Base-by-base conservation (phyloP, 2,888 invertebrate species). In the Polyommatus iphigenia region DNA sequence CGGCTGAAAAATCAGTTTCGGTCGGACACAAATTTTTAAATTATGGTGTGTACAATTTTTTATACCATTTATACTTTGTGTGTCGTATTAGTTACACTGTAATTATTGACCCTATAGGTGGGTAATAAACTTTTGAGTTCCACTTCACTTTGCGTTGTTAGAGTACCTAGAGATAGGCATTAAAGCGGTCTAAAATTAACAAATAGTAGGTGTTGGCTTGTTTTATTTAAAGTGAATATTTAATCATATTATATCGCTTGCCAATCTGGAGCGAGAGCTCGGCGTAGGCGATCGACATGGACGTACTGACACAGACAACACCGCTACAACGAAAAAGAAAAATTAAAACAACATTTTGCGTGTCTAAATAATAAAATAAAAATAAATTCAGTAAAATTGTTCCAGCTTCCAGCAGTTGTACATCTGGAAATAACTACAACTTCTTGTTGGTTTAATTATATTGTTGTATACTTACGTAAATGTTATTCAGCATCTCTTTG, bases 231-330 rank as follows among this genome's bases (percentile, higher is more conserved):
- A 54, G 29, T 75, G 24, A 75, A 29, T 54, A 75, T 75, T 32
- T 75, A 75, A 75, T 75, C 73, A 29, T 75, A 50, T 75, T 15
- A 75, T 50, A 75, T 75, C 75, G 75, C 54, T 75, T 75, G 75
- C 75, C 75, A 75, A 75, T 75, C 75, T 75, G 54, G 54, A 54
- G 24, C 46, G 24, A 73, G 29, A 54, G 75, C 18, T 54, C 50
- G 29, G 75, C 75, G 75, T 75, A 54, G 54, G 75, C 75, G 75
- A 75, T 54, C 54, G 50, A 75, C 75, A 29, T 54, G 54, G 54
- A 29, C 54, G 75, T 54, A 75, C 75, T 13, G 75, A 18, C 75
- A 3, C 1, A 24, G 18, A 54, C 18, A 54, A 50, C 29, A 54
- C 7, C 29, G 18, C 29, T 46, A 20, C 73, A 73, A 13, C 46